Evolutionary conservation across 2,113 vertebrate species (phyloP).

Genomic region (Actenoides hombroni): DNA sequence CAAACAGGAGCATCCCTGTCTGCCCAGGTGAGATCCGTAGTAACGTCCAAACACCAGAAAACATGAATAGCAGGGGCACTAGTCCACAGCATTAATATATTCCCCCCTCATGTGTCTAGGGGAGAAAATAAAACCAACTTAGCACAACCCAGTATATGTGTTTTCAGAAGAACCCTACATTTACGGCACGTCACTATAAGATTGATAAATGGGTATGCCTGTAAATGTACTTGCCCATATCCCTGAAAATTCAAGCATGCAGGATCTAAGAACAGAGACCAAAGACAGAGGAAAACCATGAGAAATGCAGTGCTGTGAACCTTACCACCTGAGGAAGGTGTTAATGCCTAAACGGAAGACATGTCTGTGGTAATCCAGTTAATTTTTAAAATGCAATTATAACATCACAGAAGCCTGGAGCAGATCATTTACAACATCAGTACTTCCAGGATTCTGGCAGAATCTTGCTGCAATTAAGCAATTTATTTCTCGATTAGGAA

Average conservation of each 20-base stretch:
- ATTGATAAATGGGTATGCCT: neutral
- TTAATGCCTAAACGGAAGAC: neutral
- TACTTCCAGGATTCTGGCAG: neutral
- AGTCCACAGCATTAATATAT: neutral
- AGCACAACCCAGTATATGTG: neutral
- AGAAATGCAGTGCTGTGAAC: neutral
- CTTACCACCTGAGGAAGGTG: conserved; percentile 11
- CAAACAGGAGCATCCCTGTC: neutral
- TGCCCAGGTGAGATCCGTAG: neutral
- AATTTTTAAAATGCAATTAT: conserved; percentile 65
- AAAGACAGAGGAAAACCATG: neutral
- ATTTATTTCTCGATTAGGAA: neutral
- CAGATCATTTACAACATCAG: conserved; percentile 38
- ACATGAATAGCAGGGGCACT: neutral
- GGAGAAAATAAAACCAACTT: neutral
- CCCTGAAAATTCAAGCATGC: neutral
- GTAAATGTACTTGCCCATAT: neutral
- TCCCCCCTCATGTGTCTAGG: neutral
- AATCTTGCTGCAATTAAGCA: neutral
- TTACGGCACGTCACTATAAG: neutral
- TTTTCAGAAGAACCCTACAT: neutral
- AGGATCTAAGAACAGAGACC: neutral
- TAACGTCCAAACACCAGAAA: neutral
- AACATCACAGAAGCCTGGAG: conserved; percentile 32
- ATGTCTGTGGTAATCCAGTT: conserved; percentile 41